Conservation (phyloP, 2,113 vertebrate species). For the Eolophus roseicapilla region DNA sequence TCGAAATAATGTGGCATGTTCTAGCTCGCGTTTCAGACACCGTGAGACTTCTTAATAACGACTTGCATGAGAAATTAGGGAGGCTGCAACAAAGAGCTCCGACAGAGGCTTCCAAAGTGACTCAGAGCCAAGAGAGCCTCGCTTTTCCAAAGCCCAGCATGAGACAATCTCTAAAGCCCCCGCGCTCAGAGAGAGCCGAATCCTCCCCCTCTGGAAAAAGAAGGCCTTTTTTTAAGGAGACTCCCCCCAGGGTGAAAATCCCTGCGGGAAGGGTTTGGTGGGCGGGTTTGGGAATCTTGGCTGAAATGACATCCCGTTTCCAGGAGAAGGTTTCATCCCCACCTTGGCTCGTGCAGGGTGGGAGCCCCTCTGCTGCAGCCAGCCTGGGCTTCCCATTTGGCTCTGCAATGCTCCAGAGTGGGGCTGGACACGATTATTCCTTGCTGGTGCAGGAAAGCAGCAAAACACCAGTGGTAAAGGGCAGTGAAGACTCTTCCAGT, state of each 20-base stretch:
- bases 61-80: constrained; percentile 56
- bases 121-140: constrained; percentile 7
- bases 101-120: constrained; percentile 37
- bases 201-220: constrained; percentile 18
- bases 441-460: neutral
- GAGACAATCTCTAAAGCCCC: constrained; percentile 34
- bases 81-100: constrained; percentile 58
- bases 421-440: neutral
- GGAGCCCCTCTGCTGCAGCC: neutral
- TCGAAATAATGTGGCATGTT: constrained; percentile 29
- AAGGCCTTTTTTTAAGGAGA: neutral
- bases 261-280: neutral
- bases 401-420: fast-evolving
- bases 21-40: constrained; percentile 38
- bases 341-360: neutral
- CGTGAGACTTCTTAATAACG: constrained; percentile 51
- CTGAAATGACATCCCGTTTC: neutral
- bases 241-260: neutral
- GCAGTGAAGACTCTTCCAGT: neutral
- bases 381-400: neutral
- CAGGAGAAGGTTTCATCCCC: neutral
- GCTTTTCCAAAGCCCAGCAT: constrained; percentile 28
- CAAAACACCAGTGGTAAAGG: neutral
- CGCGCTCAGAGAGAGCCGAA: neutral
- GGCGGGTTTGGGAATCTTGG: neutral